phyloP scores from a whole-genome alignment of 2,888 invertebrate species.

The Tridacna crocea region DNA sequence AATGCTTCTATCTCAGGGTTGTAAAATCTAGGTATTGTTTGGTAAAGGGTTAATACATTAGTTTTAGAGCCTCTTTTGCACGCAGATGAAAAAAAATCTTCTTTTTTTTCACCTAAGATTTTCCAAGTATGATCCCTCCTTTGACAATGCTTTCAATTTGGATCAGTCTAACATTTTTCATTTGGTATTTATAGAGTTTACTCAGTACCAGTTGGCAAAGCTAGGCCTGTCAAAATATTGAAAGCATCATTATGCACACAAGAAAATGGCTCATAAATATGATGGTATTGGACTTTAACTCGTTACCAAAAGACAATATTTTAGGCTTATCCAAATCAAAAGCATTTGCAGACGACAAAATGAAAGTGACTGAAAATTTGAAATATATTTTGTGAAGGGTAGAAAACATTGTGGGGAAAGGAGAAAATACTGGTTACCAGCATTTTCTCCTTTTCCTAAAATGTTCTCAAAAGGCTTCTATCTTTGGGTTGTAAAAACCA shows the following conservation, averaged over 20 bases:
- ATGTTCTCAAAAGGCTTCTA: conserved; percentile 1
- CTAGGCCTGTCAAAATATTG: too few relatives aligned
- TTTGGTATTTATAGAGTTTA: too few relatives aligned
- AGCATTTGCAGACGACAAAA: neutral
- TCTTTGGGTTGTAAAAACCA: neutral
- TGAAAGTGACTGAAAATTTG: neutral
- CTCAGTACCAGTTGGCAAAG: too few relatives aligned
- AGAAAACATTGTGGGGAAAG: conserved; percentile 16
- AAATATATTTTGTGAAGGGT: neutral
- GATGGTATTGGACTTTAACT: neutral
- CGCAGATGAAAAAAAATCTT: too few relatives aligned
- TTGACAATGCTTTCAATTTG: too few relatives aligned
- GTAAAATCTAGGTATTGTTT: too few relatives aligned
- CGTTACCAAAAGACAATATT: neutral
- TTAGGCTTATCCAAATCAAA: neutral
- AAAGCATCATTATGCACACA: neutral
- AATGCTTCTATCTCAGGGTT: too few relatives aligned
- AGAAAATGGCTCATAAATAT: neutral
- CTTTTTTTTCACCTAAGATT: too few relatives aligned
- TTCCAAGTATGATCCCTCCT: too few relatives aligned
- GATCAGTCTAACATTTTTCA: too few relatives aligned
- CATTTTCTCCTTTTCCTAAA: conserved; percentile 9
- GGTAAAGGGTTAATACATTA: too few relatives aligned
- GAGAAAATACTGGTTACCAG: neutral
- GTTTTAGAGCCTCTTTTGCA: too few relatives aligned